Conservation (phyloP, 2,797 vertebrate species). For the Parambassis ranga region DNA sequence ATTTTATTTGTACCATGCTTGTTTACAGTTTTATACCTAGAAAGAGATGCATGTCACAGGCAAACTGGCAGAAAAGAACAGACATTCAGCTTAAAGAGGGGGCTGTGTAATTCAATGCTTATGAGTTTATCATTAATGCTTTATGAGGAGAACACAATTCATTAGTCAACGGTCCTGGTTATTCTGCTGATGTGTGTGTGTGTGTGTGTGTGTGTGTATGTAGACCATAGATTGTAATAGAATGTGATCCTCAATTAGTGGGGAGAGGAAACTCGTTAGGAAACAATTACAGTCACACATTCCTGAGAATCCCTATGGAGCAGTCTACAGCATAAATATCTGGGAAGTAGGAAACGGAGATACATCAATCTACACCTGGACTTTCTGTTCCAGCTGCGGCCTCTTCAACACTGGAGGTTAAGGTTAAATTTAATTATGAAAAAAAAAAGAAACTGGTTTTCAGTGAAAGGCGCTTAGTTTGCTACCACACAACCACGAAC, state of each 20-base stretch:
- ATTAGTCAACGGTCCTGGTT: conserved; percentile 49
- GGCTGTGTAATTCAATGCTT: conserved; percentile 9
- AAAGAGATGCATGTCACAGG: conserved; percentile 5
- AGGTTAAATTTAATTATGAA: conserved; percentile 51
- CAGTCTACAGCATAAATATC: conserved; percentile 34
- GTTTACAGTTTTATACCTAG: background rate
- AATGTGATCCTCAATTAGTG: conserved; percentile 57
- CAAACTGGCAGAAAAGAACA: conserved; percentile 12
- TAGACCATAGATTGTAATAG: conserved; percentile 37
- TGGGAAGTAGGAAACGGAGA: conserved; percentile 41
- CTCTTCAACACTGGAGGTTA: conserved; percentile 36
- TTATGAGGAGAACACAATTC: conserved; percentile 32
- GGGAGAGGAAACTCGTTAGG: conserved; percentile 61
- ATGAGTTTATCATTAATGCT: conserved; percentile 29
- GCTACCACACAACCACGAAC: conserved; percentile 1
- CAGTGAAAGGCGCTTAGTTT: conserved; percentile 27
- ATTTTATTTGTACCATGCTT: background rate
- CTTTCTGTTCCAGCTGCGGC: conserved; percentile 51
- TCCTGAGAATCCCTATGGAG: conserved; percentile 50
- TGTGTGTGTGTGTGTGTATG: conserved; percentile 34
- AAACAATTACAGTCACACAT: conserved; percentile 65
- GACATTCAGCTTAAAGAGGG: background rate
- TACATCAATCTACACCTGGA: conserved; percentile 41
- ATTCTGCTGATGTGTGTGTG: conserved; percentile 51
- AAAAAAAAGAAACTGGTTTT: conserved; percentile 50